These are phyloP conservation scores for Oryzias dopingdopingensis DNA, from an alignment of 2,797 vertebrate genomes.

Conservation along the genomic window DNA sequence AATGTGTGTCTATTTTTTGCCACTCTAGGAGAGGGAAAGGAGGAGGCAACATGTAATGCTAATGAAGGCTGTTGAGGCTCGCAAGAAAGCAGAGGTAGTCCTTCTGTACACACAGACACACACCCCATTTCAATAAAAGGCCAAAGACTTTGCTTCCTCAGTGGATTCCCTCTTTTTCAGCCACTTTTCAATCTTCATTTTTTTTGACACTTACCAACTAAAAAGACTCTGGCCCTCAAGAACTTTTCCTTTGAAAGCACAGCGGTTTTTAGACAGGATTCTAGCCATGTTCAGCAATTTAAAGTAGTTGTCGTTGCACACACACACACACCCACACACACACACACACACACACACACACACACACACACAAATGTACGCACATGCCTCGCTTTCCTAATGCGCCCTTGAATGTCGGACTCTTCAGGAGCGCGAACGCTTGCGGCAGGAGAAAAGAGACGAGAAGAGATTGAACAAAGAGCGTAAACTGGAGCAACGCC, in stretches of 20 bases:
- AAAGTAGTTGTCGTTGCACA: conserved; percentile 63
- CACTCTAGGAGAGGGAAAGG: conserved; percentile 93
- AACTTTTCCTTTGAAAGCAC: conserved; percentile 72
- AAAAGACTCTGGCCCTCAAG: conserved; percentile 72
- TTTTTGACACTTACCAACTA: conserved; percentile 64
- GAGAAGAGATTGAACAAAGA: conserved; percentile 98
- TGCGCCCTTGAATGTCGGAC: conserved; percentile 58
- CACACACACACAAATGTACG: conserved; percentile 14
- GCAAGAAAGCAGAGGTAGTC: conserved; percentile 97
- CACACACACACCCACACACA: conserved; percentile 15
- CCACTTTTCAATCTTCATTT: conserved; percentile 29
- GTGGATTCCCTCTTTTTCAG: conserved; percentile 56
- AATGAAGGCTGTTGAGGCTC: conserved; percentile 98
- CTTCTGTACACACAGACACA: conserved; percentile 40
- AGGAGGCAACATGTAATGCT: conserved; percentile 97
- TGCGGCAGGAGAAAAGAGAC: conserved; percentile 97
- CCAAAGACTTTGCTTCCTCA: conserved; percentile 59
- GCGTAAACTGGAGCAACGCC: conserved; percentile 92
- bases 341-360: conserved; percentile 25
- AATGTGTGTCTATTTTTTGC: conserved; percentile 72
- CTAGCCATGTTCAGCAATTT: conserved; percentile 72
- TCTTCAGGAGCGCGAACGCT: conserved; percentile 91
- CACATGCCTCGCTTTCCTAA: conserved; percentile 48
- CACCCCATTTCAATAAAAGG: conserved; percentile 50
- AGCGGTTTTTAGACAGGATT: conserved; percentile 68